Evolutionary conservation across 2,888 invertebrate species (phyloP), one percentile per base, ranked within the genome.

Genomic region (Apoderus coryli): DNA sequence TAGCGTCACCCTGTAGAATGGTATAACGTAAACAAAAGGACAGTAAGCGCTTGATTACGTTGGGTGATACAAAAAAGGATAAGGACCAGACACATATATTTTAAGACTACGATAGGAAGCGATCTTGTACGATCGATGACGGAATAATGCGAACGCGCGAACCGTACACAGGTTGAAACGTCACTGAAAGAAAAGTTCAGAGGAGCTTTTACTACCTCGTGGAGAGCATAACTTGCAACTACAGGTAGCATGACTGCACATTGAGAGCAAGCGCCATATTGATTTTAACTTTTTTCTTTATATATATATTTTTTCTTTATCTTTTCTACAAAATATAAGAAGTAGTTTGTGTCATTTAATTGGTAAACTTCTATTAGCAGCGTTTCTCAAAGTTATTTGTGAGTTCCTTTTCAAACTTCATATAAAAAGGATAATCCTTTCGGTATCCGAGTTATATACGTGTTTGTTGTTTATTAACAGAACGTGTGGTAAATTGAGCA

Each of bases 271-370:
- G 57, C 56, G 56, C 56, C 56, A 56, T 57, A 58, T 58, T 58
- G 58, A 57, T 58, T 58, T 57, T 57, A 56, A 55, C 44, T 49
- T 47, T 42, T 36, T n/a, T n/a, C n/a, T n/a, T n/a, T n/a, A n/a
- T n/a, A n/a, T n/a, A n/a, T n/a, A n/a, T n/a, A n/a, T n/a, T n/a
- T n/a, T n/a, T n/a, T n/a, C n/a, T n/a, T n/a, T n/a, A n/a, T n/a
- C n/a, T n/a, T n/a, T n/a, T n/a, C n/a, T n/a, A n/a, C n/a, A n/a
- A n/a, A n/a, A n/a, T n/a, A n/a, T n/a, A n/a, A n/a, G n/a, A n/a
- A n/a, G n/a, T n/a, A n/a, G n/a, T n/a, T n/a, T n/a, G n/a, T n/a
- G n/a, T n/a, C n/a, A n/a, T n/a, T n/a, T n/a, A n/a, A n/a, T n/a
- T n/a, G n/a, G n/a, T n/a, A n/a, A n/a, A n/a, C n/a, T n/a, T n/a